Percentiles rank a stretch among this genome's conserved stretches.
These are phyloP conservation scores for Drymonia ruficornis DNA, from an alignment of 2,888 invertebrate genomes.

Conservation along the genomic window DNA sequence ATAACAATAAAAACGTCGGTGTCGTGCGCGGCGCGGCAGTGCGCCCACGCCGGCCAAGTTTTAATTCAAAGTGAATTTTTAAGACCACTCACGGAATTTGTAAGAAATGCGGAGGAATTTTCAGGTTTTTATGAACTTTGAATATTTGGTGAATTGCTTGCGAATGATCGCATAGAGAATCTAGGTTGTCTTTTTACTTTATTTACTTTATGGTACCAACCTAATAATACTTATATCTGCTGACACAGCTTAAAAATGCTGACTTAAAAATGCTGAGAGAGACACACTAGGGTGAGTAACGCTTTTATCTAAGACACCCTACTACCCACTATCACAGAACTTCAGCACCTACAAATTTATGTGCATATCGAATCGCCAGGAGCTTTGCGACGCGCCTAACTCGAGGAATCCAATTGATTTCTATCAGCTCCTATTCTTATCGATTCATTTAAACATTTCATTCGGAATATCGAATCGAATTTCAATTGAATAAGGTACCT, in stretches of 20 bases:
- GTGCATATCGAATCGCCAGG: conserved; percentile 67
- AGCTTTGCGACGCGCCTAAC: conserved; percentile 40
- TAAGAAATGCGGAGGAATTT: conserved; percentile 23
- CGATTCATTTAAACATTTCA: conserved; percentile 14
- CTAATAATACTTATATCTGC: too few relatives aligned
- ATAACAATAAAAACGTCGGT: conserved; percentile 45
- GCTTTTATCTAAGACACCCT: neutral
- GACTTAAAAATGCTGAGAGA: too few relatives aligned
- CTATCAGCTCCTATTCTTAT: conserved; percentile 40
- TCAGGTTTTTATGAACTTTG: conserved; percentile 20
- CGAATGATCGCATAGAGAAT: neutral
- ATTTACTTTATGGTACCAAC: neutral
- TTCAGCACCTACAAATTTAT: conserved; percentile 60
- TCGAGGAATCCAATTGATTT: conserved; percentile 55
- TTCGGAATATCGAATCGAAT: too few relatives aligned
- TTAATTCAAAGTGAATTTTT: conserved; percentile 28
- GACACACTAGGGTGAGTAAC: too few relatives aligned
- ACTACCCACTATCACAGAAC: conserved; percentile 30
- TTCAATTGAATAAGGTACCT: too few relatives aligned
- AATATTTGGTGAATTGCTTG: conserved; percentile 16
- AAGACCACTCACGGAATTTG: conserved; percentile 15
- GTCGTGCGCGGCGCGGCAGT: conserved; percentile 26
- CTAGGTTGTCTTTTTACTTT: neutral
- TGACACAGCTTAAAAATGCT: too few relatives aligned
- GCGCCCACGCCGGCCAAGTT: conserved; percentile 16